These are phyloP conservation scores for Coregonus sp. DNA, from an alignment of 2,797 vertebrate species.

Conservation along the genomic window DNA sequence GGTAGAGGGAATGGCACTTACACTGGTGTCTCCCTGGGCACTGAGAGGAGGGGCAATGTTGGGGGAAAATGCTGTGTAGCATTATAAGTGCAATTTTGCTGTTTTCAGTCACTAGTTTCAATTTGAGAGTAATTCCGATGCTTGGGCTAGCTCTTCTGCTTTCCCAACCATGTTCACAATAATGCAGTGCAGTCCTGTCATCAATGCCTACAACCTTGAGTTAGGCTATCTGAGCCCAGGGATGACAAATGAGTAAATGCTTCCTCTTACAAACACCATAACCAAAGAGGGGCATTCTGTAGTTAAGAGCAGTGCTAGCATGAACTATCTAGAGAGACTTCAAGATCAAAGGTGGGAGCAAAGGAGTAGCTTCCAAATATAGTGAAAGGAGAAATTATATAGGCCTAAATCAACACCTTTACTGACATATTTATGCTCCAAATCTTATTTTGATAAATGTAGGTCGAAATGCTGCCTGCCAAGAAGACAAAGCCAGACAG, in stretches of 20 bases:
- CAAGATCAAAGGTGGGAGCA: not conserved
- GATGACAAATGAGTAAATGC: not conserved
- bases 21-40: no score
- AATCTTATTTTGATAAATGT: not conserved
- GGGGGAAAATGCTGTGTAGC: no score
- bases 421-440: not conserved
- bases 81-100: no score
- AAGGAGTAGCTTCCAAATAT: not conserved
- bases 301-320: not conserved
- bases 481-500: constrained; percentile 17
- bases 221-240: not conserved
- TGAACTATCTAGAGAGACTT: not conserved
- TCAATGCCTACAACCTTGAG: no score
- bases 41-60: no score
- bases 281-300: not conserved
- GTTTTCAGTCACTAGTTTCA: no score
- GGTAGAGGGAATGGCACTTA: no score
- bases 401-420: not conserved
- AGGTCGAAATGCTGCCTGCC: not conserved
- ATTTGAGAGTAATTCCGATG: no score
- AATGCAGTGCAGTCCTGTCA: no score
- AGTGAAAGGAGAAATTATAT: not conserved
- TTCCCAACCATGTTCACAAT: no score
- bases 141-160: no score
- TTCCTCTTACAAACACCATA: not conserved